Percentiles rank a stretch among this genome's conserved stretches.
phyloP scores from a whole-genome alignment of 1,140 invertebrate species.

The Drosophila albomicans region DNA sequence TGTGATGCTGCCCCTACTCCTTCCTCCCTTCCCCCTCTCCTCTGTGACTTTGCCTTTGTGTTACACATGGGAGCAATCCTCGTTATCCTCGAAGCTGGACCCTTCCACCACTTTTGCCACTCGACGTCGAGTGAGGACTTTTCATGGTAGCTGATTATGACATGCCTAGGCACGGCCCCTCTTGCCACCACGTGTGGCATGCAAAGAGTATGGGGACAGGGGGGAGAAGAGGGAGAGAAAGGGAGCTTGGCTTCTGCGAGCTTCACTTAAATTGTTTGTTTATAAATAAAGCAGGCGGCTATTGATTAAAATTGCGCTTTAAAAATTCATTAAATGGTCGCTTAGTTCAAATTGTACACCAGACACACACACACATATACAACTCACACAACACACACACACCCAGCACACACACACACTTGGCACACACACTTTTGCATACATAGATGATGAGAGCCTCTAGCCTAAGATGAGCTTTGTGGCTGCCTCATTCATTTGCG shows the following conservation, averaged over 20 bases:
- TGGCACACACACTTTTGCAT: conserved; percentile 33
- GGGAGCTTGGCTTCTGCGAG: background rate
- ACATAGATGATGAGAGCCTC: conserved; percentile 31
- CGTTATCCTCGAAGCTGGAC: conserved; percentile 14
- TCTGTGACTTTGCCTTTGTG: conserved; percentile 25
- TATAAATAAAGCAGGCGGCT: conserved; percentile 75
- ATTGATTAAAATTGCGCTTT: conserved; percentile 81
- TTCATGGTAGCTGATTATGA: conserved; percentile 54
- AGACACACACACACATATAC: conserved; percentile 24
- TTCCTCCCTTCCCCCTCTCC: background rate
- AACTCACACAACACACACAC: background rate
- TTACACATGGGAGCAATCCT: conserved; percentile 60
- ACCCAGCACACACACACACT: conserved; percentile 7
- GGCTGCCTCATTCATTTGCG: conserved; percentile 19
- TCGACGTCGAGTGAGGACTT: conserved; percentile 32
- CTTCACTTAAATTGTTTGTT: conserved; percentile 72
- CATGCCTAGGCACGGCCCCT: conserved; percentile 29
- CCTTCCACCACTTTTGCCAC: conserved; percentile 2
- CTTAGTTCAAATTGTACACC: conserved; percentile 63
- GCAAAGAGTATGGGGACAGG: background rate
- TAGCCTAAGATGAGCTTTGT: conserved; percentile 5
- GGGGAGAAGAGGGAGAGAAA: background rate
- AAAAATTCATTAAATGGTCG: conserved; percentile 73
- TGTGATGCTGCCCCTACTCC: conserved; percentile 1
- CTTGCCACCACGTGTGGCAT: conserved; percentile 14